Conservation (phyloP, 1,140 invertebrate species). For the Notospermus geniculatus region DNA sequence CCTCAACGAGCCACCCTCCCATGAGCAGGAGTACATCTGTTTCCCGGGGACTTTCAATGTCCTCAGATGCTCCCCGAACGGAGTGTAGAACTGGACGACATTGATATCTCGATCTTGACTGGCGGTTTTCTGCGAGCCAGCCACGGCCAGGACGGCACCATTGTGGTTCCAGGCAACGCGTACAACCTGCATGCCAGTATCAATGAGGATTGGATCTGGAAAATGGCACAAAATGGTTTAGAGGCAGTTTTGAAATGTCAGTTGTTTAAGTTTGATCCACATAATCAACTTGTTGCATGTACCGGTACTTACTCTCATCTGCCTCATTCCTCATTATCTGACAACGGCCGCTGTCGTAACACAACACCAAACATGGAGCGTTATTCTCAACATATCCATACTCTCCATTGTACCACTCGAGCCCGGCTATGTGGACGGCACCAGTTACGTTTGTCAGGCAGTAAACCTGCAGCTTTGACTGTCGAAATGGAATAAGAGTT, state of each 20-base stretch:
- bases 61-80: constrained; percentile 81
- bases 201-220: constrained; percentile 60
- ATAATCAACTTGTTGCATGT: too few relatives aligned
- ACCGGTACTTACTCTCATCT: constrained; percentile 78
- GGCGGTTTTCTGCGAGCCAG: constrained; percentile 66
- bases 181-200: constrained; percentile 73
- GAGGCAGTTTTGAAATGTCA: too few relatives aligned
- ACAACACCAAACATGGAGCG: constrained; percentile 79
- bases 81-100: constrained; percentile 86
- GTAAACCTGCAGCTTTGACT: constrained; percentile 56
- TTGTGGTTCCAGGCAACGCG: constrained; percentile 89
- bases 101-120: constrained; percentile 71
- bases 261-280: too few relatives aligned
- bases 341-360: constrained; percentile 81
- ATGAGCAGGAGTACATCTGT: constrained; percentile 78
- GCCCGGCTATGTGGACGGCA: constrained; percentile 64
- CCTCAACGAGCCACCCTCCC: constrained; percentile 88
- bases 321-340: constrained; percentile 85
- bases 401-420: constrained; percentile 82
- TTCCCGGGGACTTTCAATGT: constrained; percentile 85
- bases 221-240: too few relatives aligned
- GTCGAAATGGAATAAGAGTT: constrained; percentile 5
- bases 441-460: constrained; percentile 61
- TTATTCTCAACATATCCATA: constrained; percentile 68
- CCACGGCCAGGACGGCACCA: constrained; percentile 82